phyloP scores from a whole-genome alignment of 2,113 vertebrate species.

The Tragelaphus scriptus region DNA sequence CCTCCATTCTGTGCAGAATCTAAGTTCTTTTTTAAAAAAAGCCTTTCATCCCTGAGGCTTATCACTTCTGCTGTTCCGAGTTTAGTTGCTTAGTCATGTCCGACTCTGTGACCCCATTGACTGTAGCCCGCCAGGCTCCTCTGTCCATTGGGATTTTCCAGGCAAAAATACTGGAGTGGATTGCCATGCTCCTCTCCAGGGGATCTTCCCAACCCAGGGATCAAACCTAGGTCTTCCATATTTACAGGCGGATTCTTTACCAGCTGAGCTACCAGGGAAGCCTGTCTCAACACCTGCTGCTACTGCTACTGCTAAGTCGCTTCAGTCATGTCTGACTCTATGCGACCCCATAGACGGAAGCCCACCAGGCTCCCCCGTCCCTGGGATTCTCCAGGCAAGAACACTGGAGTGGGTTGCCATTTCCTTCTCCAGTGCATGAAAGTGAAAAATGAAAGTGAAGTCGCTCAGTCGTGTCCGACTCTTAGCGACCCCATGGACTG shows the following conservation, averaged over 20 bases:
- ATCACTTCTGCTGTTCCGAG: background rate
- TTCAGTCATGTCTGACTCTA: too few species aligned
- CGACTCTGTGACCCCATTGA: background rate
- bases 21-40: background rate
- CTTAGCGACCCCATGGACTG: too few species aligned
- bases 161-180: background rate
- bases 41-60: background rate
- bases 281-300: background rate
- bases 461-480: too few species aligned
- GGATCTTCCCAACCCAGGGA: background rate
- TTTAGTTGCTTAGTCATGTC: background rate
- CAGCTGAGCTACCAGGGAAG: background rate
- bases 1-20: background rate
- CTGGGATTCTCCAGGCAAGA: too few species aligned
- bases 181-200: background rate
- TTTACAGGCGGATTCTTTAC: background rate
- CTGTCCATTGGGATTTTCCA: background rate
- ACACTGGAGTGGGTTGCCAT: too few species aligned
- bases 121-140: background rate
- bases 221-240: background rate
- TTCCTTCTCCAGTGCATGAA: too few species aligned
- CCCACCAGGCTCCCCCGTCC: too few species aligned
- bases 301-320: too few species aligned
- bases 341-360: too few species aligned
- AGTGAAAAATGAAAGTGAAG: too few species aligned